Evolutionary conservation across 2,113 vertebrate genomes (phyloP).

Genomic region (Ceyx melanurus): DNA sequence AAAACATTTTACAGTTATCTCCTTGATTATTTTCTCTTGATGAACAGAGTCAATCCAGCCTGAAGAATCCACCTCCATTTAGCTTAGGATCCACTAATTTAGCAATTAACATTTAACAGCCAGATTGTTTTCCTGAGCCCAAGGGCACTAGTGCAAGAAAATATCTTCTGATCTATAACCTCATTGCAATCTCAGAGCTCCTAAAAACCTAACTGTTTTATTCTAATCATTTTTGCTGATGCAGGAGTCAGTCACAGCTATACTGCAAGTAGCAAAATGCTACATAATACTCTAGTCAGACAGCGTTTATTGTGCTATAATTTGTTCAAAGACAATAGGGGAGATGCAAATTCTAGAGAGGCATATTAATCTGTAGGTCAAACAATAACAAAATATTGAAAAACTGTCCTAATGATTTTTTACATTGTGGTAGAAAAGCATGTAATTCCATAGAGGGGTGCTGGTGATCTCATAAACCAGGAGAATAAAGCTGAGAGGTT

Average conservation of each 20-base stretch:
- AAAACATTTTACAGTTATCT: neutral
- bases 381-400: constrained; percentile 76
- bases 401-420: constrained; percentile 76
- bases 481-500: constrained; percentile 65
- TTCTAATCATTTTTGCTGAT: constrained; percentile 43
- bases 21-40: constrained; percentile 14
- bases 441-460: constrained; percentile 54
- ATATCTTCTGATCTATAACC: constrained; percentile 7
- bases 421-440: constrained; percentile 45
- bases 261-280: constrained; percentile 1
- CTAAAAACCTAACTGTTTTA: neutral
- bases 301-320: constrained; percentile 67
- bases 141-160: constrained; percentile 38
- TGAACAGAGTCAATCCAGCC: neutral
- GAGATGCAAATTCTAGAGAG: constrained; percentile 73
- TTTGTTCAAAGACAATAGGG: constrained; percentile 69
- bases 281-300: constrained; percentile 36
- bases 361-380: constrained; percentile 76
- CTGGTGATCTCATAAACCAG: constrained; percentile 64
- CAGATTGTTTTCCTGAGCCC: constrained; percentile 15
- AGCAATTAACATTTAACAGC: constrained; percentile 64
- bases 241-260: constrained; percentile 38
- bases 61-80: neutral
- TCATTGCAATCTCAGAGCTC: constrained; percentile 25
- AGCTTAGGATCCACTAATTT: constrained; percentile 56